These are phyloP conservation scores for Panagrolaimus sp. DNA, from an alignment of 1,140 invertebrate genomes.

Conservation along the genomic window DNA sequence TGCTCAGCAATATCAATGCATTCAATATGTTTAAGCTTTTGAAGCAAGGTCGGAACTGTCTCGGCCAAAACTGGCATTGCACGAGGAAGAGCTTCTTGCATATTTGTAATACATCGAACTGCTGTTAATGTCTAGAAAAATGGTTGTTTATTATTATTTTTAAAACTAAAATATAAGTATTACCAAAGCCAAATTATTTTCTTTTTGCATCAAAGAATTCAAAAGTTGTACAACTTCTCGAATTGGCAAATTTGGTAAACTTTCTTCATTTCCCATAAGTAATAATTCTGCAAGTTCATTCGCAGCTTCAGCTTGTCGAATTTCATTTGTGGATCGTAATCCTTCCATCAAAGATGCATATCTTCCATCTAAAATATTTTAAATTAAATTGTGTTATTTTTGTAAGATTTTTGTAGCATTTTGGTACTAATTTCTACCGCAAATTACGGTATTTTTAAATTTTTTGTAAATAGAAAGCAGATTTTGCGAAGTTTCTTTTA, in stretches of 20 bases:
- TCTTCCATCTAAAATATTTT: constrained; percentile 30
- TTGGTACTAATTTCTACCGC: too few relatives aligned
- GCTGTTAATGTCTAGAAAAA: constrained; percentile 86
- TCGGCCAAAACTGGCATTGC: constrained; percentile 92
- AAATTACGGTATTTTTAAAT: too few relatives aligned
- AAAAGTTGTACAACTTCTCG: constrained; percentile 93
- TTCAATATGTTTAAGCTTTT: constrained; percentile 60
- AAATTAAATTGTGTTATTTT: too few relatives aligned
- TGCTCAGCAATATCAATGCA: constrained; percentile 57
- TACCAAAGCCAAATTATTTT: constrained; percentile 94
- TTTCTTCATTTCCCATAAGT: constrained; percentile 99
- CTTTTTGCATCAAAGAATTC: constrained; percentile 62
- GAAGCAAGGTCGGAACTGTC: constrained; percentile 76
- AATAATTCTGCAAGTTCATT: constrained; percentile 95
- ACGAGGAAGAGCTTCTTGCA: constrained; percentile 95
- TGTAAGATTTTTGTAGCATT: too few relatives aligned
- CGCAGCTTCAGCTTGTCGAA: constrained; percentile 89
- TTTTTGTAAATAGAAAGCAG: too few relatives aligned
- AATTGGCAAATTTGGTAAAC: constrained; percentile 90
- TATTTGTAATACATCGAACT: constrained; percentile 92
- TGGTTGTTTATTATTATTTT: constrained; percentile 26
- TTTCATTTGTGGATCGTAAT: constrained; percentile 86
- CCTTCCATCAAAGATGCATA: constrained; percentile 71
- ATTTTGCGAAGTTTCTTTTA: too few relatives aligned
- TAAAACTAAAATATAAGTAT: constrained; percentile 30